Evolutionary conservation across 53 echinoderm and acorn worm genomes (phyloP).

Genomic region (Apostichopus leukothele): DNA sequence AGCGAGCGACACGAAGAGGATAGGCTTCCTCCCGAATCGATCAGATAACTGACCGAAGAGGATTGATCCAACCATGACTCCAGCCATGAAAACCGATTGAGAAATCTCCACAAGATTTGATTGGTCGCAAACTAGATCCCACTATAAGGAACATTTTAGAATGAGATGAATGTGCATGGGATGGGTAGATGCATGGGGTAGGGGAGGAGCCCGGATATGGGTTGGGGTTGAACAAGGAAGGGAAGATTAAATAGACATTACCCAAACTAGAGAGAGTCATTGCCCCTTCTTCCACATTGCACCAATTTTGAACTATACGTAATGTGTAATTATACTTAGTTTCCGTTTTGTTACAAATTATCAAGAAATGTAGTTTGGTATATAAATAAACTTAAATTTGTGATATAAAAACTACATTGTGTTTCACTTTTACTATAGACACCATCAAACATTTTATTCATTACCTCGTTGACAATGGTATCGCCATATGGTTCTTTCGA

Average conservation of each 20-base stretch:
- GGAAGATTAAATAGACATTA: too few relatives aligned
- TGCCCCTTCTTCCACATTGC: too few relatives aligned
- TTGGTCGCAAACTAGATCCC: conserved; percentile 82
- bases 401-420: too few relatives aligned
- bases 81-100: conserved; percentile 84
- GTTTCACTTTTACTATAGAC: neutral
- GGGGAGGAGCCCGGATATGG: too few relatives aligned
- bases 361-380: too few relatives aligned
- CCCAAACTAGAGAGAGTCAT: too few relatives aligned
- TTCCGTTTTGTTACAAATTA: too few relatives aligned
- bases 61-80: conserved; percentile 94
- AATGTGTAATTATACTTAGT: too few relatives aligned
- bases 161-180: neutral
- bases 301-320: too few relatives aligned
- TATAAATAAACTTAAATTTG: too few relatives aligned
- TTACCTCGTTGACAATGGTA: conserved; percentile 90
- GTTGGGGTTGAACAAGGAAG: too few relatives aligned
- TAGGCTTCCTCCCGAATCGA: conserved; percentile 72
- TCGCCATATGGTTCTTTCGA: conserved; percentile 60
- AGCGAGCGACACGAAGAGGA: conserved; percentile 85
- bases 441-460: neutral
- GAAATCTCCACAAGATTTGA: conserved; percentile 68
- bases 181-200: too few relatives aligned
- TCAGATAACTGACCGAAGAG: conserved; percentile 88
- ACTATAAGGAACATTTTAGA: conserved; percentile 46